Evolutionary conservation across 2,888 invertebrate genomes (phyloP).

Genomic region (Drosophila ustulata): DNA sequence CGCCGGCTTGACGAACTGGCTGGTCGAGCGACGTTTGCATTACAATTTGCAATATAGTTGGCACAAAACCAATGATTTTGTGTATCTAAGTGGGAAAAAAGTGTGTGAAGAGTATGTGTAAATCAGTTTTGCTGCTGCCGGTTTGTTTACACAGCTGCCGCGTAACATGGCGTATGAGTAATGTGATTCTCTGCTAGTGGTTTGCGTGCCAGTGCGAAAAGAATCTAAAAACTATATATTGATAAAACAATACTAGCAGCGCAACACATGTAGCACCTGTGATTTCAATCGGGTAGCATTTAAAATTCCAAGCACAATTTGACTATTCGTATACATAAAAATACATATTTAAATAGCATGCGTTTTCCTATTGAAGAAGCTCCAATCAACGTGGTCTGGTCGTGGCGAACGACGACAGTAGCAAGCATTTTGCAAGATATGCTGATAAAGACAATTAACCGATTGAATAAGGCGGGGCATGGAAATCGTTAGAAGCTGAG

Average conservation of each 20-base stretch:
- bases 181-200: conserved; percentile 35
- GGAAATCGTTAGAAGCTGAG: conserved; percentile 75
- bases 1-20: conserved; percentile 97
- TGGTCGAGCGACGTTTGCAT: conserved; percentile 95
- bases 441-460: conserved; percentile 79
- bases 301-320: conserved; percentile 67
- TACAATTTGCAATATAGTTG: conserved; percentile 95
- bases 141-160: conserved; percentile 73
- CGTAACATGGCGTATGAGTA: conserved; percentile 35
- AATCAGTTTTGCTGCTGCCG: conserved; percentile 28
- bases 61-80: conserved; percentile 98
- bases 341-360: conserved; percentile 39
- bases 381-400: conserved; percentile 16
- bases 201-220: conserved; percentile 36
- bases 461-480: conserved; percentile 55
- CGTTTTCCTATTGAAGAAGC: conserved; percentile 52
- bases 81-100: conserved; percentile 88
- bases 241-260: conserved; percentile 57
- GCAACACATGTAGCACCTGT: conserved; percentile 34
- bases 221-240: conserved; percentile 29
- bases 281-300: conserved; percentile 31
- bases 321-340: conserved; percentile 3
- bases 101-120: conserved; percentile 23
- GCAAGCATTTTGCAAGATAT: conserved; percentile 44
- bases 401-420: conserved; percentile 1